Evolutionary conservation across 2,888 invertebrate species (phyloP).

Genomic region (Druceiella hillmani): DNA sequence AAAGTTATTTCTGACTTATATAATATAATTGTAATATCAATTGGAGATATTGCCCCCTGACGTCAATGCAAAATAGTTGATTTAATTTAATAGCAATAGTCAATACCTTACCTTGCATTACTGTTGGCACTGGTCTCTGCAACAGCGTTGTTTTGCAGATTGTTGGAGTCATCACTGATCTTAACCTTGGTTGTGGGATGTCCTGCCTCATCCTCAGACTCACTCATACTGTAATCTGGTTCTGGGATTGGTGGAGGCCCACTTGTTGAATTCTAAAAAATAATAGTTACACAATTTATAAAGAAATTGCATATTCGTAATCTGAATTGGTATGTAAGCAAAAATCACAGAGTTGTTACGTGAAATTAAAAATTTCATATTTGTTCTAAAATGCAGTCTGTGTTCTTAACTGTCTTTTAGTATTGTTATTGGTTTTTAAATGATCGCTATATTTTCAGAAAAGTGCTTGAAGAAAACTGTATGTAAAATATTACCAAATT

Average conservation of each 20-base stretch:
- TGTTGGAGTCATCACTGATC: slow-evolving; percentile 44
- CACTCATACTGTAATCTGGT: slow-evolving; percentile 86
- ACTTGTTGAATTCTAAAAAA: slow-evolving; percentile 43
- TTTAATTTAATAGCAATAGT: slow-evolving; percentile 1
- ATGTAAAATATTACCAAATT: neutral
- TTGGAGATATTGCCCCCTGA: no score
- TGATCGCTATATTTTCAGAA: no score
- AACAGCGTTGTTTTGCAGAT: slow-evolving; percentile 40
- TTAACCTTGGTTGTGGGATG: slow-evolving; percentile 43
- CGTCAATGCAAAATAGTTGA: no score
- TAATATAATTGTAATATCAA: slow-evolving; percentile 10
- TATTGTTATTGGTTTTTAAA: no score
- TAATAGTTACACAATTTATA: neutral
- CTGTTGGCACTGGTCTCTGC: slow-evolving; percentile 72
- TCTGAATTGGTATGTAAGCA: no score
- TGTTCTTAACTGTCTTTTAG: no score
- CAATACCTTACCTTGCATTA: slow-evolving; percentile 64
- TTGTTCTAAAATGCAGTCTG: no score
- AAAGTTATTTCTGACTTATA: slow-evolving; percentile 2
- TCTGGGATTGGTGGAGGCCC: slow-evolving; percentile 81
- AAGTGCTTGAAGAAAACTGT: neutral
- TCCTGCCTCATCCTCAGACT: slow-evolving; percentile 69
- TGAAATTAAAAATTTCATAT: no score
- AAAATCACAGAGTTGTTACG: no score
- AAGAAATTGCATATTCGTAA: neutral